These are phyloP conservation scores for Phylloscopus whistleri DNA, from an alignment of 2,113 vertebrate species.

Conservation along the genomic window DNA sequence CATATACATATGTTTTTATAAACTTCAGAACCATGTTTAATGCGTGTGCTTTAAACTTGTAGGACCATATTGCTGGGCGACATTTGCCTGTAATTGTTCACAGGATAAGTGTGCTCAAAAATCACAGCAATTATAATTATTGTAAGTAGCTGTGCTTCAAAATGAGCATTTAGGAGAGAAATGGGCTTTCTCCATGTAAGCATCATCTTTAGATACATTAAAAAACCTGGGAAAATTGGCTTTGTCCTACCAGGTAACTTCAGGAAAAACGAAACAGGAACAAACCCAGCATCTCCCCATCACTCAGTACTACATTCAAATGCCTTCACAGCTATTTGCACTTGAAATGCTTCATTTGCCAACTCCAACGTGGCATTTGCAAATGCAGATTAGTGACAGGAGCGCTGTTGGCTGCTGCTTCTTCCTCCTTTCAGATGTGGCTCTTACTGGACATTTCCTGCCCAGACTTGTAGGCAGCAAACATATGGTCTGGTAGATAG, in stretches of 20 bases:
- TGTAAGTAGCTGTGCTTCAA: not conserved
- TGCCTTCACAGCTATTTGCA: slow-evolving; percentile 43
- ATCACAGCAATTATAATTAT: not conserved
- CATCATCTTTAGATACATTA: not conserved
- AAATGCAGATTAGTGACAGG: slow-evolving; percentile 52
- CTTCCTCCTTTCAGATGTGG: slow-evolving; percentile 34
- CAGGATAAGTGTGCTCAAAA: not conserved
- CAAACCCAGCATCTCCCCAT: not conserved
- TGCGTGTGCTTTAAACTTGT: not conserved
- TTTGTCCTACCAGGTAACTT: not conserved
- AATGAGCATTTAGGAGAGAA: not conserved
- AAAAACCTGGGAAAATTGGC: not conserved
- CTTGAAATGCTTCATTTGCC: slow-evolving; percentile 46
- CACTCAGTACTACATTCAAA: not conserved
- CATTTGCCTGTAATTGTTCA: not conserved
- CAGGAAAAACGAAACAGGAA: not conserved
- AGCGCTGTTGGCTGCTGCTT: slow-evolving; percentile 15
- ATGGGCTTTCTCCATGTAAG: not conserved
- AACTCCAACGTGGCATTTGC: slow-evolving; percentile 35
- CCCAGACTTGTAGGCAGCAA: slow-evolving; percentile 50
- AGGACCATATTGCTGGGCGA: not conserved
- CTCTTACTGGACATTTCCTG: slow-evolving; percentile 42
- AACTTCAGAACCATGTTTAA: slow-evolving; percentile 1
- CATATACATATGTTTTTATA: slow-evolving; percentile 9
- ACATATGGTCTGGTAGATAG: slow-evolving; percentile 40